These are phyloP conservation scores for Amaurobius ferox DNA, from an alignment of 2,888 invertebrate species.

Conservation along the genomic window DNA sequence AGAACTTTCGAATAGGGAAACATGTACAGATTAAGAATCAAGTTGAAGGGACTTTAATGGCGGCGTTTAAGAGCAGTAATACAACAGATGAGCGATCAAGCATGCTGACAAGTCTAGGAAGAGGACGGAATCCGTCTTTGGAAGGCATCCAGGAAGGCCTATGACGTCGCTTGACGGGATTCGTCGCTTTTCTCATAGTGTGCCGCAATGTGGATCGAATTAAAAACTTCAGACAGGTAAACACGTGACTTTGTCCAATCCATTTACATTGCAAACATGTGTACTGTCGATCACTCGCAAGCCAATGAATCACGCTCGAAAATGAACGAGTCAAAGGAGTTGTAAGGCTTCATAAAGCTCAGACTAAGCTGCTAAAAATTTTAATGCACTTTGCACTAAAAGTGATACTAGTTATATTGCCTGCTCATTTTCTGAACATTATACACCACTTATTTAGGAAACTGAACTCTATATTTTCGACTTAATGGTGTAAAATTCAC, in stretches of 20 bases:
- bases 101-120: conserved; percentile 29
- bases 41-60: conserved; percentile 27
- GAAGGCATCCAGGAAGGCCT: conserved; percentile 43
- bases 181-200: not conserved
- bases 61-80: not conserved
- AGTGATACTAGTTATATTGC: too few relatives aligned
- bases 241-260: not conserved
- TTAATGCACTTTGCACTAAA: too few relatives aligned
- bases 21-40: not conserved
- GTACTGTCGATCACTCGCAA: not conserved
- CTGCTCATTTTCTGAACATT: too few relatives aligned
- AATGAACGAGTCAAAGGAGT: not conserved
- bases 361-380: too few relatives aligned
- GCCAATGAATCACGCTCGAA: not conserved
- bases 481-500: too few relatives aligned
- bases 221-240: not conserved
- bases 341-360: not conserved
- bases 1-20: not conserved
- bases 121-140: conserved; percentile 22
- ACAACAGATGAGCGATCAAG: conserved; percentile 43
- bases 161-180: conserved; percentile 13
- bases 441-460: too few relatives aligned
- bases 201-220: not conserved
- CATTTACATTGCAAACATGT: not conserved
- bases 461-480: too few relatives aligned